Evolutionary conservation across 2,113 vertebrate genomes (phyloP), one percentile per base, ranked within the genome.

Genomic region (Myodes glareolus): DNA sequence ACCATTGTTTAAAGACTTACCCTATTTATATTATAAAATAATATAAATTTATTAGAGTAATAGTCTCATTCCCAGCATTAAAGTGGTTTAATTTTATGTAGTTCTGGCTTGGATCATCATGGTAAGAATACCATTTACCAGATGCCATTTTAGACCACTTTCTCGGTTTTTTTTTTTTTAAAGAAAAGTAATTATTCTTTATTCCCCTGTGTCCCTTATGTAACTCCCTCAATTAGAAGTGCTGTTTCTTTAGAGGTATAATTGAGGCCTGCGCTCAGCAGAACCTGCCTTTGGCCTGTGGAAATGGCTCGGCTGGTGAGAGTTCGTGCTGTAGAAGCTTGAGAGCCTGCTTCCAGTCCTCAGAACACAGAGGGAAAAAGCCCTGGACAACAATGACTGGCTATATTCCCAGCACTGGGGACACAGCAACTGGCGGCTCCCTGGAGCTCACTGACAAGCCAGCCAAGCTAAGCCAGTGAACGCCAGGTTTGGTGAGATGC

Each of bases 111-210:
- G 6, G 33, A 42, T 88, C 50, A 19, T 42, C 39, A 67, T 94
- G 31, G 29, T 58, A 47, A n/a, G 7, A 42, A 42, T 23, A 17
- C n/a, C 47, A 72, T 61, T 36, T 93, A 13, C 36, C 8, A 95
- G 33, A 88, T 84, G 65, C 16, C 14, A n/a, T 96, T 93, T 84
- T 58, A 85, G 39, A n/a, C 61, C 42, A 90, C 63, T 76, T 75
- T 81, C 27, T 65, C 23, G 9, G 1, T 81, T 45, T 42, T 4
- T 78, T 39, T 67, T 50, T n/a, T n/a, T n/a, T 50, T 72, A 3
- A 91, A 91, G 17, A 76, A 92, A 90, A 72, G 17, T 55, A 82
- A 90, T 50, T 63, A 21, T 12, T 50, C 63, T 78, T 68, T 80
- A 88, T 75, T 95, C 63, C 31, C 88, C 68, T 36, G 2, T 94